Evolutionary conservation across 2,797 vertebrate genomes (phyloP).

Genomic region (Alca torda): DNA sequence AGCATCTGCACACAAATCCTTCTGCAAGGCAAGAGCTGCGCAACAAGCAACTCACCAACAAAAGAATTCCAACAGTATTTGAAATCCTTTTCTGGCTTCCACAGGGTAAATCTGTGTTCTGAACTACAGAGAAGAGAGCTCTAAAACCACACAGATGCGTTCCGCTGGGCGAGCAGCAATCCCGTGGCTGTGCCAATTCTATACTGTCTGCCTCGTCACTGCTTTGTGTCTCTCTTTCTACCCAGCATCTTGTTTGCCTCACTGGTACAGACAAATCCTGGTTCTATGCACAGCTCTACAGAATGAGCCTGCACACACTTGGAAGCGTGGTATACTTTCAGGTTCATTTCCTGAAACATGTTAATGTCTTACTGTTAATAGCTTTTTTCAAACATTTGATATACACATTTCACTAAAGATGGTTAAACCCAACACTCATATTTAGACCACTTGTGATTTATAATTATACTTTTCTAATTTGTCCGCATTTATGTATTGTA

Average conservation of each 20-base stretch:
- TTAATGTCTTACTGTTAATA: background rate
- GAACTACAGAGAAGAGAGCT: background rate
- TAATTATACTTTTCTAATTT: constrained; percentile 25
- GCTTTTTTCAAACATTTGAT: background rate
- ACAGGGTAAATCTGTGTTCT: background rate
- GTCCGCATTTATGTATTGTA: background rate
- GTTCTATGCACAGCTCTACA: background rate
- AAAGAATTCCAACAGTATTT: background rate
- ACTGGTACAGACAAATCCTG: background rate
- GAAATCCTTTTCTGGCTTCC: background rate
- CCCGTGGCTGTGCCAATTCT: background rate
- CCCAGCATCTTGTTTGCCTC: background rate
- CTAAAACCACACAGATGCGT: background rate
- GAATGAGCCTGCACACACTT: background rate
- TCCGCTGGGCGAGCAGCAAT: background rate
- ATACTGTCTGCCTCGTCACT: background rate
- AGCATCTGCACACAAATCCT: constrained; percentile 22
- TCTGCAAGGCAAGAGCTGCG: constrained; percentile 29
- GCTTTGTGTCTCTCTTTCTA: background rate
- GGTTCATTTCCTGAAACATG: background rate
- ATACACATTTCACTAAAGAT: background rate
- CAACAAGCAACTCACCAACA: constrained; percentile 3
- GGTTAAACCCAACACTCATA: background rate
- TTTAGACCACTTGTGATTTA: background rate
- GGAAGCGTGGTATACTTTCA: background rate